Percentiles rank a stretch among this genome's conserved stretches.
Conservation (phyloP, 1,140 invertebrate species). For the Tetramorium simillimum region DNA sequence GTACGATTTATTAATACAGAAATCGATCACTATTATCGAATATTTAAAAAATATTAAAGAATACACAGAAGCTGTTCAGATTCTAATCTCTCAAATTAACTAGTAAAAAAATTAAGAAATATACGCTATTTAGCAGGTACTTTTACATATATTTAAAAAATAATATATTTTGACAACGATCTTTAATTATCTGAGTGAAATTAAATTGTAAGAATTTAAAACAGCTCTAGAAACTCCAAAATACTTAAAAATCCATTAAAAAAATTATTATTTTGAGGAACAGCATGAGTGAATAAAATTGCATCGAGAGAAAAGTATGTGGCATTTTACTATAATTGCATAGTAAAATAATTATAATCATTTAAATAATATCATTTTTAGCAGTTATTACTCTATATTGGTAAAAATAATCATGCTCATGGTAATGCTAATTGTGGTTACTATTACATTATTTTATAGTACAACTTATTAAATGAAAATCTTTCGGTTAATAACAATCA, state of each 20-base stretch:
- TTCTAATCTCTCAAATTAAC: not conserved
- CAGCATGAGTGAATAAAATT: not conserved
- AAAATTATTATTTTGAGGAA: not conserved
- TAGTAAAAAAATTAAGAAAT: not conserved
- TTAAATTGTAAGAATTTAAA: not conserved
- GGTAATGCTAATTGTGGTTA: no score
- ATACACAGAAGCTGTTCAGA: not conserved
- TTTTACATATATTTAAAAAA: not conserved
- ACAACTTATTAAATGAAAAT: no score
- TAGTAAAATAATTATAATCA: no score
- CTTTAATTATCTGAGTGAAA: not conserved
- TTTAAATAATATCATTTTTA: no score
- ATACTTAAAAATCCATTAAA: not conserved
- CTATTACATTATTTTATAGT: no score
- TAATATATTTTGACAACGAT: not conserved
- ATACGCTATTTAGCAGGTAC: not conserved
- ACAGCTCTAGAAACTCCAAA: not conserved
- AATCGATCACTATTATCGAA: conserved; percentile 10
- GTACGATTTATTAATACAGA: not conserved
- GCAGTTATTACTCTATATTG: no score
- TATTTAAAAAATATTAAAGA: not conserved
- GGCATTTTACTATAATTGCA: no score
- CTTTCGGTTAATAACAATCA: no score
- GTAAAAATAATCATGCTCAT: no score
- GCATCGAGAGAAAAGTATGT: not conserved